Base-by-base conservation (phyloP, 2,888 invertebrate genomes). In the Parapristionchus giblindavisi region DNA sequence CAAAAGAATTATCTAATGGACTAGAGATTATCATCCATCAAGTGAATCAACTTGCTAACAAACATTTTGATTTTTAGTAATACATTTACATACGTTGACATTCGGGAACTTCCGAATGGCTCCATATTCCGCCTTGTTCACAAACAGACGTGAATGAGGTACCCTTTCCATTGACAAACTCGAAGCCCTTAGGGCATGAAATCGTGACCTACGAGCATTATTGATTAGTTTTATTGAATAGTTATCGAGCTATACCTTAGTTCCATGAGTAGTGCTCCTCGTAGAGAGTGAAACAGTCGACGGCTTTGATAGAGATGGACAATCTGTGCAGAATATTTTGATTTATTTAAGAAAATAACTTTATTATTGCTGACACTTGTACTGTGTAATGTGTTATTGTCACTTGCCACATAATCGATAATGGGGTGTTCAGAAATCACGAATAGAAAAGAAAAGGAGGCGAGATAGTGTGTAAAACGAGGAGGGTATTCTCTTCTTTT, bases 121-220 rank as follows among this genome's bases (percentile, higher is more conserved):
- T 84, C 88, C 88, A 88, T 54, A 78, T 77, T 17, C 88, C 88
- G 17, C 88, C 88, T 21, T 84, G 73, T 60, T 81, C 77, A 74
- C 88, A 88, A n/a, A 76, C 66, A 6, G 87, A 76, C 17, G 83
- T 80, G 76, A 86, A 85, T 32, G 82, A 79, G 2, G 79, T 75
- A 5, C 88, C 88, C 36, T 80, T 79, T 3, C 88, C 88, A 48
- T 79, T 84, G 24, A 83, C 76, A 74, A 88, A 88, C 77, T 88
- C 88, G 77, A 79, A 85, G 6, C 88, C 88, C 5, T 80, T 76
- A 5, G 86, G 84, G 71, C 88, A 88, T 21, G 85, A 79, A 2
- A 87, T 84, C 1, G 81, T 79, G 3, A 88, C 77, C 76, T 76
- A 63, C 24, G 56, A 17, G 56, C n/a, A 66, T 43, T 66, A 48